Evolutionary conservation across 2,888 invertebrate genomes (phyloP).

Genomic region (Lordiphosa fenestrarum): DNA sequence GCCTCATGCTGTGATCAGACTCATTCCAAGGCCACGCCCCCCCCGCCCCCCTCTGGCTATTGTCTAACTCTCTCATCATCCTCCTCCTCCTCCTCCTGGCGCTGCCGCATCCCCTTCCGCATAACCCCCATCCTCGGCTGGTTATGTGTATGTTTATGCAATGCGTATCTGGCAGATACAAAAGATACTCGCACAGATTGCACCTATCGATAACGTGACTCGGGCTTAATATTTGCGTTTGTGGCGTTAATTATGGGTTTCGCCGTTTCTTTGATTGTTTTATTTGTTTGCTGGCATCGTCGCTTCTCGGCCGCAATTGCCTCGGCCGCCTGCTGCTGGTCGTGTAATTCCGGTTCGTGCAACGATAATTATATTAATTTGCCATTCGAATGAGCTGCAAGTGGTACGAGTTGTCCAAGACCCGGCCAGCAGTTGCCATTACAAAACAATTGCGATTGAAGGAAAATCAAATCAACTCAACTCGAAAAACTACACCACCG

Average conservation of each 20-base stretch:
- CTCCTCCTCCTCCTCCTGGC: not conserved
- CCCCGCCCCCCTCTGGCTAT: too few relatives aligned
- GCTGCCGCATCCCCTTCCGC: not conserved
- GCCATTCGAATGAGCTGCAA: slow-evolving; percentile 65
- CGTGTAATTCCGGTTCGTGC: slow-evolving; percentile 73
- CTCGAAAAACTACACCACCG: slow-evolving; percentile 11
- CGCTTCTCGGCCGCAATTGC: slow-evolving; percentile 10
- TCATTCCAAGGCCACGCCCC: too few relatives aligned
- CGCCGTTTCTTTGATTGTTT: slow-evolving; percentile 70
- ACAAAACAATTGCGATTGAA: slow-evolving; percentile 70
- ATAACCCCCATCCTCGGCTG: not conserved
- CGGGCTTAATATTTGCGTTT: slow-evolving; percentile 71
- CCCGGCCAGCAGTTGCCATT: slow-evolving; percentile 46
- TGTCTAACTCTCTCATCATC: not conserved
- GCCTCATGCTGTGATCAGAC: too few relatives aligned
- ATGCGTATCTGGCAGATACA: slow-evolving; percentile 30
- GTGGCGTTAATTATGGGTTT: slow-evolving; percentile 72
- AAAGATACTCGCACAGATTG: slow-evolving; percentile 45
- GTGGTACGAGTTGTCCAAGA: slow-evolving; percentile 42
- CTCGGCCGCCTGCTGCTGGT: slow-evolving; percentile 50
- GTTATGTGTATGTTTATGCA: slow-evolving; percentile 29
- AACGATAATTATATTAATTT: slow-evolving; percentile 76
- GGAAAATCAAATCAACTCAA: slow-evolving; percentile 60
- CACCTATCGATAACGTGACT: slow-evolving; percentile 56
- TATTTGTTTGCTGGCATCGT: slow-evolving; percentile 49